These are phyloP conservation scores for Emys orbicularis DNA, from an alignment of 2,797 vertebrate genomes.

Conservation along the genomic window DNA sequence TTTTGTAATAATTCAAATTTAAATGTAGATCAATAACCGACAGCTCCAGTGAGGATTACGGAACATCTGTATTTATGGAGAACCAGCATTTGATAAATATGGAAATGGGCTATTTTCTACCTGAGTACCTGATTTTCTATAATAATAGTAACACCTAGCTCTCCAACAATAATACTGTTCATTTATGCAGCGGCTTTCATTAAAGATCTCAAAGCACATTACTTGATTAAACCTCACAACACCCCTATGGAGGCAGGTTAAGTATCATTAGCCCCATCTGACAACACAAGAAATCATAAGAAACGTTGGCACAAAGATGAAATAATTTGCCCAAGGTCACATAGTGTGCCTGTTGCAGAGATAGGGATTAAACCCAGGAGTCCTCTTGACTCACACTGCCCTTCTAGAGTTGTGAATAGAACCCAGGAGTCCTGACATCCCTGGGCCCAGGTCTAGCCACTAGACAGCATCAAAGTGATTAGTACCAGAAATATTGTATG, in stretches of 20 bases:
- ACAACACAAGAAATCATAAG: constrained; percentile 38
- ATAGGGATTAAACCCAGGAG: not conserved
- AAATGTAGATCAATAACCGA: constrained; percentile 70
- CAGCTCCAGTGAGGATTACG: constrained; percentile 54
- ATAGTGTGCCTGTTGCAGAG: not conserved
- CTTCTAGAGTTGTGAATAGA: not conserved
- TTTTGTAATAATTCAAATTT: constrained; percentile 72
- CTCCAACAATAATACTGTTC: constrained; percentile 47
- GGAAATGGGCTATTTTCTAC: constrained; percentile 74
- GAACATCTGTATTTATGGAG: constrained; percentile 60
- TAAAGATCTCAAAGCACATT: constrained; percentile 35
- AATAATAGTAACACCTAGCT: constrained; percentile 55
- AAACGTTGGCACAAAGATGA: constrained; percentile 31
- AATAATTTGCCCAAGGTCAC: not conserved
- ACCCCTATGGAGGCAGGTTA: constrained; percentile 20
- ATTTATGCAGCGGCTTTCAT: constrained; percentile 62
- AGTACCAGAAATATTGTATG: not conserved
- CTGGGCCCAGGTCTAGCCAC: not conserved
- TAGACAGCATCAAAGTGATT: not conserved
- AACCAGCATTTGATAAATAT: constrained; percentile 71
- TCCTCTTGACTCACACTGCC: not conserved
- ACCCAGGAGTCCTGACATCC: not conserved
- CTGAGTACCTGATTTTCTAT: constrained; percentile 15
- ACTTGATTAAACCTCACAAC: constrained; percentile 36
- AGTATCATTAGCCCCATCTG: constrained; percentile 42